A percentile compares a stretch with the other conserved stretches of the same genome.
These are phyloP conservation scores for Subanguina moxae DNA, from an alignment of 1,140 invertebrate species.

Conservation along the genomic window DNA sequence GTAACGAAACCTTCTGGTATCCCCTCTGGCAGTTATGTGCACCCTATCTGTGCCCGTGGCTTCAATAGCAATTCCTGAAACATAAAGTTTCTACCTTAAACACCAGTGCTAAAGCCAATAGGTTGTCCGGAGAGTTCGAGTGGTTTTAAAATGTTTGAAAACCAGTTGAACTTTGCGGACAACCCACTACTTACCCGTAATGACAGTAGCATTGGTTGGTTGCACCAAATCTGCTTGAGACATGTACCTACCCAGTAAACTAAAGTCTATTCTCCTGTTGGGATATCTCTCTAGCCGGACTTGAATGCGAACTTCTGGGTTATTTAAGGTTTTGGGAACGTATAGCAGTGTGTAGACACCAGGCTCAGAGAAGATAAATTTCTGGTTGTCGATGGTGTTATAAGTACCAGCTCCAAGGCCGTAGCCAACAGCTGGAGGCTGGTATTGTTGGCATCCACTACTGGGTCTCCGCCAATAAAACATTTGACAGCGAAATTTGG, in stretches of 20 bases:
- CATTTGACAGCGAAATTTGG: conserved; percentile 58
- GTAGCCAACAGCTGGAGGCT: conserved; percentile 55
- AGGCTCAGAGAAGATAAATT: conserved; percentile 59
- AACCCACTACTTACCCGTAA: conserved; percentile 36
- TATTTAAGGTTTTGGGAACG: conserved; percentile 53
- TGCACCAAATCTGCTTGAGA: conserved; percentile 55
- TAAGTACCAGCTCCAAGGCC: conserved; percentile 51
- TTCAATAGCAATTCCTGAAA: conserved; percentile 48
- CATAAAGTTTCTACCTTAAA: no score
- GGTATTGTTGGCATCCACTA: conserved; percentile 56
- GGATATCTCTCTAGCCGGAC: conserved; percentile 56
- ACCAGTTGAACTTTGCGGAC: no score
- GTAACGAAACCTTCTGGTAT: conserved; percentile 56
- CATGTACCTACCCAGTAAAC: conserved; percentile 56
- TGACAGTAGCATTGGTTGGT: conserved; percentile 56
- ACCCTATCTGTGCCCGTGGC: conserved; percentile 57
- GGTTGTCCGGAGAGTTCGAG: no score
- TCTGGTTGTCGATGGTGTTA: conserved; percentile 58
- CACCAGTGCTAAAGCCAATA: no score
- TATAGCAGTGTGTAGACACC: conserved; percentile 58
- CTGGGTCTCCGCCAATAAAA: conserved; percentile 58
- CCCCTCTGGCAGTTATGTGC: conserved; percentile 50
- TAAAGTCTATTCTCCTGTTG: conserved; percentile 55
- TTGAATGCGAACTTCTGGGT: conserved; percentile 57
- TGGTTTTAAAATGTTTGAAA: background rate